Evolutionary conservation across 2,113 vertebrate species (phyloP), one percentile per base, ranked within the genome.

Genomic region (Channa maculata): DNA sequence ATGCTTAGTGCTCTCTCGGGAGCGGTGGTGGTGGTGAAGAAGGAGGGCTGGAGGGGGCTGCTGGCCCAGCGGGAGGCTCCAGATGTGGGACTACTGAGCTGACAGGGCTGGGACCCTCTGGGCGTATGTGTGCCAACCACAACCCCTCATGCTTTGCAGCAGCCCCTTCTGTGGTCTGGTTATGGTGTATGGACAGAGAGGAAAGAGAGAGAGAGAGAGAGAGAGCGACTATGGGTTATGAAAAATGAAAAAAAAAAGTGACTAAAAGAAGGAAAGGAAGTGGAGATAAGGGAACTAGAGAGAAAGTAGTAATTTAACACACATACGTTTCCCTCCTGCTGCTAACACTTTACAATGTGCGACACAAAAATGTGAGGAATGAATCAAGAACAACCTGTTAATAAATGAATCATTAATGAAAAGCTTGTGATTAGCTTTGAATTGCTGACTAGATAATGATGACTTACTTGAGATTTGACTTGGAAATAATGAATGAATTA

Each of bases 51-150:
- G 70, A 87, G 75, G 81, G 74, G 77, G 75, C 84, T 88, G 74
- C 85, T 79, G 82, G 84, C 93, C 92, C 91, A 92, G 92, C 86
- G 89, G 93, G 92, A 93, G 88, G 71, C 88, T 93, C 92, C 93
- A 94, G 93, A 94, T 94, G 94, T 94, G 90, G 91, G 91, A 86
- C 90, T 89, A 93, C 83, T 49, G 90, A 93, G 86, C 88, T 92
- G 93, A 94, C 92, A 91, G 90, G 71, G 84, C 82, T 65, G 71
- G 86, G 83, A 92, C 91, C 91, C 92, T 91, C 85, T 92, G 90
- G 91, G 90, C 83, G 75, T 83, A 73, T 91, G 84, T 88, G 86
- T 91, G 91, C 91, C 89, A 91, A 91, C 90, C 88, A 77, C 88
- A 91, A 86, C 85, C 88, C 84, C 82, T 78, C 73, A 79, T 49